phyloP scores from a whole-genome alignment of 2,113 vertebrate species.

The Indicator maculatus region DNA sequence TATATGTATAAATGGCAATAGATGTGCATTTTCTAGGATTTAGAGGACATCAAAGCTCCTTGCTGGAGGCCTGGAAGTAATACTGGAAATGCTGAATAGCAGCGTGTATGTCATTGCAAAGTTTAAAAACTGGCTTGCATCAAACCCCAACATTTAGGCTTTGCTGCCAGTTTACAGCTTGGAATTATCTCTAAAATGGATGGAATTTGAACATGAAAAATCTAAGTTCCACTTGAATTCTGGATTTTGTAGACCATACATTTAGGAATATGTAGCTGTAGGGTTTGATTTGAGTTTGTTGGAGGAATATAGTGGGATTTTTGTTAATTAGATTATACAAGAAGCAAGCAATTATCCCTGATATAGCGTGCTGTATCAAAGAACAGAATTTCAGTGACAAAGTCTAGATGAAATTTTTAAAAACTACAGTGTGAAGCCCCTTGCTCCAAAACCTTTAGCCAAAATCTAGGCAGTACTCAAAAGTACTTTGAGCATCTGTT shows the following conservation, averaged over 20 bases:
- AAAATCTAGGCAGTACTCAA: neutral
- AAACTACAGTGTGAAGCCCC: neutral
- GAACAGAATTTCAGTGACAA: neutral
- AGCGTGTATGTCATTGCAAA: neutral
- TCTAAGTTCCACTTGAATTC: neutral
- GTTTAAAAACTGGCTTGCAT: neutral
- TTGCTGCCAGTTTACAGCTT: neutral
- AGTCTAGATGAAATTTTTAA: neutral
- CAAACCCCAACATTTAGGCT: neutral
- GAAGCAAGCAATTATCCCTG: neutral
- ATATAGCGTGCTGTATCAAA: neutral
- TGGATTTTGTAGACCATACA: neutral
- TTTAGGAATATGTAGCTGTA: neutral
- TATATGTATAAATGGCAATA: conserved; percentile 23
- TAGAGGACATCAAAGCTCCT: conserved; percentile 31
- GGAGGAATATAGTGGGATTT: neutral
- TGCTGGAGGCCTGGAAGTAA: conserved; percentile 32
- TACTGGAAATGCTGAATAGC: conserved; percentile 20
- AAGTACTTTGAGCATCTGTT: neutral
- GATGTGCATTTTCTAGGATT: conserved; percentile 28
- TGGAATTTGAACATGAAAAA: neutral
- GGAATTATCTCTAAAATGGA: neutral
- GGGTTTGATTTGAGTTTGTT: neutral
- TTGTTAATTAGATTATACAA: neutral
- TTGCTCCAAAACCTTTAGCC: neutral